A percentile compares a stretch with the other conserved stretches of the same genome.
Conservation (phyloP, 2,113 vertebrate genomes). For the Neogobius melanostomus region DNA sequence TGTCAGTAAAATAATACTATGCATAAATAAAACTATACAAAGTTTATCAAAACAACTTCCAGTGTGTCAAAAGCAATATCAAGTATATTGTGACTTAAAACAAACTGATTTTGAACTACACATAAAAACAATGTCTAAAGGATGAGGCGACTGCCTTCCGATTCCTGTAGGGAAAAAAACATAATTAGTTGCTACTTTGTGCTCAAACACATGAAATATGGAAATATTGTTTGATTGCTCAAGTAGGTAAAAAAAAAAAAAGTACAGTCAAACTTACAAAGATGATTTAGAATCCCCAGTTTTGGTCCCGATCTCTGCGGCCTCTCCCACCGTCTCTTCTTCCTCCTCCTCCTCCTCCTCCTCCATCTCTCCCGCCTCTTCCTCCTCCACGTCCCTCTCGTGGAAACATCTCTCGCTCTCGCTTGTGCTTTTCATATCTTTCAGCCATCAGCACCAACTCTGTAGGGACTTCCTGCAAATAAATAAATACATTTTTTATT, state of each 20-base stretch:
- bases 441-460: slow-evolving; percentile 88
- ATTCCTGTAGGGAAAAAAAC: not conserved
- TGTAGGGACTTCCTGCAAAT: slow-evolving; percentile 82
- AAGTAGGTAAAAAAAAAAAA: too few relatives aligned
- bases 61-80: not conserved
- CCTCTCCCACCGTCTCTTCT: slow-evolving; percentile 33
- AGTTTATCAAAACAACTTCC: not conserved
- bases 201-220: too few relatives aligned
- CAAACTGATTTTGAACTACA: not conserved
- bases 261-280: not conserved
- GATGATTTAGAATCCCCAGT: slow-evolving; percentile 57
- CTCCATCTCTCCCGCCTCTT: slow-evolving; percentile 48
- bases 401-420: slow-evolving; percentile 69
- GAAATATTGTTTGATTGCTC: too few relatives aligned
- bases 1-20: not conserved
- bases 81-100: not conserved
- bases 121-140: not conserved
- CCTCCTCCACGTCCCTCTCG: slow-evolving; percentile 30
- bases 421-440: slow-evolving; percentile 83
- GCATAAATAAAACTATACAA: slow-evolving; percentile 2
- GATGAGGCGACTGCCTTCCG: not conserved
- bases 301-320: slow-evolving; percentile 21
- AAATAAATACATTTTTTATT: too few relatives aligned
- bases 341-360: slow-evolving; percentile 26
- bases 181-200: too few relatives aligned